Evolutionary conservation across 2,113 vertebrate species (phyloP).

Genomic region (Jaculus jaculus): DNA sequence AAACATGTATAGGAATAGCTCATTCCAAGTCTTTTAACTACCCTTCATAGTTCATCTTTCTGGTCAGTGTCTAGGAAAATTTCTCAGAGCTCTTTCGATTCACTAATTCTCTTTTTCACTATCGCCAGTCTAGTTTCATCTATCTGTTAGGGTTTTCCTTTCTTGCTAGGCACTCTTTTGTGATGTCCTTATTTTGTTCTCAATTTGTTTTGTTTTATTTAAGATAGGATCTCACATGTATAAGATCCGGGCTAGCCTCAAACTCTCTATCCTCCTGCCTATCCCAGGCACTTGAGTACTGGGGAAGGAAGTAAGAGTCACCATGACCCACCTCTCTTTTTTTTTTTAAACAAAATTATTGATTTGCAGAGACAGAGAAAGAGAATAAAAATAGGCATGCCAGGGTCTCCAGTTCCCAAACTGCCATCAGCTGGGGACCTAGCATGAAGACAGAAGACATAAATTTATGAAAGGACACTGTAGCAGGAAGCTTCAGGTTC

Average conservation of each 20-base stretch:
- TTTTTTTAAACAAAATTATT: neutral
- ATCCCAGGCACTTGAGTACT: neutral
- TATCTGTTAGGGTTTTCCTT: neutral
- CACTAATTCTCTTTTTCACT: slow-evolving; percentile 29
- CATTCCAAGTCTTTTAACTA: neutral
- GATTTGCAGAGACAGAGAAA: no score
- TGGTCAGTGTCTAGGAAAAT: neutral
- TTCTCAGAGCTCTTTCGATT: slow-evolving; percentile 13
- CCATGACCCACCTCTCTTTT: neutral
- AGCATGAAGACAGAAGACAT: no score
- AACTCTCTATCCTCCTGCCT: neutral
- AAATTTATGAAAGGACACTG: no score
- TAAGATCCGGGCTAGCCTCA: neutral
- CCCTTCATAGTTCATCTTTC: neutral
- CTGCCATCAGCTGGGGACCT: no score
- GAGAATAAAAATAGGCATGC: no score
- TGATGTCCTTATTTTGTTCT: neutral
- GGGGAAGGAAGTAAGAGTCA: neutral
- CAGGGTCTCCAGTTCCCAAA: no score
- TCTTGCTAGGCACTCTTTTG: neutral
- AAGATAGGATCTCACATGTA: neutral
- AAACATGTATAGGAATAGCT: neutral
- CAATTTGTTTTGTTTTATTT: neutral
- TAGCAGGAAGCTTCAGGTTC: no score
- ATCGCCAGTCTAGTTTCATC: neutral